These are phyloP conservation scores for Indicator maculatus DNA, from an alignment of 2,113 vertebrate species.

Conservation along the genomic window DNA sequence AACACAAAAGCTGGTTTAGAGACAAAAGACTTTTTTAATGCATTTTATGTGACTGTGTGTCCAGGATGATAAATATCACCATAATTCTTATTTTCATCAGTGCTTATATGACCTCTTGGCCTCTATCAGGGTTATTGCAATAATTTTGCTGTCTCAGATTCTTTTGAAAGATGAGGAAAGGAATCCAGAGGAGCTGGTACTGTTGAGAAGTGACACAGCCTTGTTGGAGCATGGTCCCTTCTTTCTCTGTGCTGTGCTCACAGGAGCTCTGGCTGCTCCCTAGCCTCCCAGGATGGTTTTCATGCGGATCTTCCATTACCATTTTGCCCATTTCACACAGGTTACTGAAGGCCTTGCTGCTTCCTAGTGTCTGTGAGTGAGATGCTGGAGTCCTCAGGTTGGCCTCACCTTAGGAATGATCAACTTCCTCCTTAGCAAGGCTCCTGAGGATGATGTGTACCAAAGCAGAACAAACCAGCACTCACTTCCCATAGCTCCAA, in stretches of 20 bases:
- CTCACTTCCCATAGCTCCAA: rapidly evolving
- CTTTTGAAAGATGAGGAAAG: background rate
- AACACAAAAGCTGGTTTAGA: background rate
- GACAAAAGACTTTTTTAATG: background rate
- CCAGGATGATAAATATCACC: background rate
- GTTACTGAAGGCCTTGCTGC: background rate
- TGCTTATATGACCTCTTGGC: background rate
- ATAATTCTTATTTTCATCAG: background rate
- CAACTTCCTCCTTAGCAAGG: background rate
- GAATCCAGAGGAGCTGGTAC: background rate
- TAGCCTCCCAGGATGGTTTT: background rate
- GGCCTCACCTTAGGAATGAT: too few species aligned
- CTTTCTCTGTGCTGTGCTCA: background rate
- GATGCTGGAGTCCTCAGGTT: background rate
- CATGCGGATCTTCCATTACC: background rate
- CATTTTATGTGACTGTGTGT: background rate
- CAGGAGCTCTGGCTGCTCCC: background rate
- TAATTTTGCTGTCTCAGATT: background rate
- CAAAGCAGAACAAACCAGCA: background rate
- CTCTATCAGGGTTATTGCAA: background rate
- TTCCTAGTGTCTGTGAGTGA: background rate
- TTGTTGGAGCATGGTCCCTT: background rate
- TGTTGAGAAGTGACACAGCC: background rate
- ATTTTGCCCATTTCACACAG: background rate
- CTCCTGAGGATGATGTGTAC: background rate